Percentiles rank a stretch among this genome's conserved stretches.
Conservation (phyloP, 2,888 invertebrate species). For the Melikaiella ostensackeni region DNA sequence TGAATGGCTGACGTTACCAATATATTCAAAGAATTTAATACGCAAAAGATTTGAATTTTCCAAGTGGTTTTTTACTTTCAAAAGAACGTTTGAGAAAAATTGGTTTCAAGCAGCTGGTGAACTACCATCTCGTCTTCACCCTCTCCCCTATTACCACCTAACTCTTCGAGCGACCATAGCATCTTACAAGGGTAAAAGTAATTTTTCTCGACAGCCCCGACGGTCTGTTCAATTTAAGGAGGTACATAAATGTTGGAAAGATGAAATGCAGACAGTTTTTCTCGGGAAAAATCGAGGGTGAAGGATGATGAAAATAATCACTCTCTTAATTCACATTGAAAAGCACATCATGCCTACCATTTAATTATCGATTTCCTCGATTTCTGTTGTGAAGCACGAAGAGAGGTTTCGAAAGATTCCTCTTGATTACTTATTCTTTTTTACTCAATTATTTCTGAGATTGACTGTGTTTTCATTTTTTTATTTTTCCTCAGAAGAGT, state of each 20-base stretch:
- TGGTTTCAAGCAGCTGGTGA: conserved; percentile 38
- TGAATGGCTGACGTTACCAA: not conserved
- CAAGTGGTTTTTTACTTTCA: conserved; percentile 27
- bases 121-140: conserved; percentile 23
- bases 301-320: not conserved
- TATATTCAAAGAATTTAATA: conserved; percentile 26
- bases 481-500: too few species aligned
- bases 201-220: conserved; percentile 36
- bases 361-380: not conserved
- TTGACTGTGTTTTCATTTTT: too few species aligned
- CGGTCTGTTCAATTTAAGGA: conserved; percentile 37
- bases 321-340: not conserved
- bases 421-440: not conserved
- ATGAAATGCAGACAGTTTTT: conserved; percentile 31
- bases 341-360: not conserved
- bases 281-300: conserved; percentile 16
- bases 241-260: conserved; percentile 39
- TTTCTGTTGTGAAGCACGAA: not conserved
- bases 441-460: too few species aligned
- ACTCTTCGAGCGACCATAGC: conserved; percentile 37
- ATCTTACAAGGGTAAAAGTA: conserved; percentile 37
- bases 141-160: conserved; percentile 23
- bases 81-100: conserved; percentile 34
- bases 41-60: conserved; percentile 30
- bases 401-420: not conserved